Percentiles rank a stretch among this genome's conserved stretches.
These are phyloP conservation scores for Muscina levida DNA, from an alignment of 2,888 invertebrate species.

Conservation along the genomic window DNA sequence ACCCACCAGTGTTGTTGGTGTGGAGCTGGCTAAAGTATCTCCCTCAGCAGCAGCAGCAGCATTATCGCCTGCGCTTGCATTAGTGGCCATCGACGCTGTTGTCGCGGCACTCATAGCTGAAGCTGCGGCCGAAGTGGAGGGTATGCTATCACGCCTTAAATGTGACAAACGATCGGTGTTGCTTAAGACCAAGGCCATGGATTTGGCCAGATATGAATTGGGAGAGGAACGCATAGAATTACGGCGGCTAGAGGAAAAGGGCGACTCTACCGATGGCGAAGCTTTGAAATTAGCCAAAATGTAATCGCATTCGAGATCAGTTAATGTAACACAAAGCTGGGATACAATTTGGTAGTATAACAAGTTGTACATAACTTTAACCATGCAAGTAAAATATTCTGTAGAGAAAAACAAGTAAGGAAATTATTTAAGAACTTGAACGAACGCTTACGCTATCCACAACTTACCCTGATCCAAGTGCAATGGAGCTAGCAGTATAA, in stretches of 20 bases:
- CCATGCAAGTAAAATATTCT: constrained; percentile 94
- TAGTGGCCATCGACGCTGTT: constrained; percentile 54
- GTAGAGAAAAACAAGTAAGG: constrained; percentile 72
- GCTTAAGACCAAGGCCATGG: constrained; percentile 78
- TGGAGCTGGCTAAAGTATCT: background rate
- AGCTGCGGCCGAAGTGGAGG: constrained; percentile 71
- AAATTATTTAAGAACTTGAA: background rate
- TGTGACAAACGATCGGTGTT: constrained; percentile 76
- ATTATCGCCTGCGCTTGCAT: background rate
- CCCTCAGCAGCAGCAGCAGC: constrained; percentile 18
- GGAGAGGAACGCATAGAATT: constrained; percentile 62
- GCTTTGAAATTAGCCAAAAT: constrained; percentile 76
- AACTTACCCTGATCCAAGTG: constrained; percentile 91
- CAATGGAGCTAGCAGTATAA: constrained; percentile 91
- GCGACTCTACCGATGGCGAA: constrained; percentile 56
- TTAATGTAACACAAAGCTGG: constrained; percentile 87
- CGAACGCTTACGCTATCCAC: background rate
- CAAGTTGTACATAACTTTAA: constrained; percentile 93
- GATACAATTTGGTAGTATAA: constrained; percentile 93
- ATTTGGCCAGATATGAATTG: constrained; percentile 75
- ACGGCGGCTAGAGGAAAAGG: constrained; percentile 65
- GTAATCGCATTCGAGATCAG: constrained; percentile 84
- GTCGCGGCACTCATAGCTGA: constrained; percentile 61
- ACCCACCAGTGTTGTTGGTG: constrained; percentile 39
- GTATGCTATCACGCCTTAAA: constrained; percentile 77